These are phyloP conservation scores for Lottia gigantea DNA, from an alignment of 2,888 invertebrate genomes.

Conservation along the genomic window DNA sequence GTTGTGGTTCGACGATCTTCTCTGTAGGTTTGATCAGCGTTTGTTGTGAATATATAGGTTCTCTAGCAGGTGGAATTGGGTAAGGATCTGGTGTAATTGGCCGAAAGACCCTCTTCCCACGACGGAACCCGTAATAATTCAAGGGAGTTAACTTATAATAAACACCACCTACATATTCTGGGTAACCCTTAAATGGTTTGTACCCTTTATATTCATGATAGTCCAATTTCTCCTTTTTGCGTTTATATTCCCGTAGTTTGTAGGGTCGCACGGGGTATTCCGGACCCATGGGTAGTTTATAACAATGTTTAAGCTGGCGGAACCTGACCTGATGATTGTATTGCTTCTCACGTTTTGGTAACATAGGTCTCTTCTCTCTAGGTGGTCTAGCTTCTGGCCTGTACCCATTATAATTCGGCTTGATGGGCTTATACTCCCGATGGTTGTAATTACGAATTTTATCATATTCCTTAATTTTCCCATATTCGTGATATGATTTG, in stretches of 20 bases:
- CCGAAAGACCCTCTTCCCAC: not conserved
- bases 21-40: not conserved
- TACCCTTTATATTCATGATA: slow-evolving; percentile 1
- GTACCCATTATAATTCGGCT: not conserved
- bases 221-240: not conserved
- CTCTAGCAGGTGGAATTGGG: not conserved
- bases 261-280: not conserved
- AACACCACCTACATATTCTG: not conserved
- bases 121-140: not conserved
- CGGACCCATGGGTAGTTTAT: not conserved
- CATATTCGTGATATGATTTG: slow-evolving; percentile 6
- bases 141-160: not conserved
- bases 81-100: not conserved
- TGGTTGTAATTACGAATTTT: not conserved
- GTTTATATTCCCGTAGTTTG: not conserved
- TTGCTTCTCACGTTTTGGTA: not conserved
- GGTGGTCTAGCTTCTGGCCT: not conserved
- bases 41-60: not conserved
- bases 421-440: not conserved
- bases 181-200: not conserved
- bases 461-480: not conserved
- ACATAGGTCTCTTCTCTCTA: not conserved
- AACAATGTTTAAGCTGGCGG: not conserved
- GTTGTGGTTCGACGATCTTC: not conserved
- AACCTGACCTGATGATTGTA: not conserved